Evolutionary conservation across 2,113 vertebrate species (phyloP), one percentile per base, ranked within the genome.

Genomic region (Stegastes partitus): DNA sequence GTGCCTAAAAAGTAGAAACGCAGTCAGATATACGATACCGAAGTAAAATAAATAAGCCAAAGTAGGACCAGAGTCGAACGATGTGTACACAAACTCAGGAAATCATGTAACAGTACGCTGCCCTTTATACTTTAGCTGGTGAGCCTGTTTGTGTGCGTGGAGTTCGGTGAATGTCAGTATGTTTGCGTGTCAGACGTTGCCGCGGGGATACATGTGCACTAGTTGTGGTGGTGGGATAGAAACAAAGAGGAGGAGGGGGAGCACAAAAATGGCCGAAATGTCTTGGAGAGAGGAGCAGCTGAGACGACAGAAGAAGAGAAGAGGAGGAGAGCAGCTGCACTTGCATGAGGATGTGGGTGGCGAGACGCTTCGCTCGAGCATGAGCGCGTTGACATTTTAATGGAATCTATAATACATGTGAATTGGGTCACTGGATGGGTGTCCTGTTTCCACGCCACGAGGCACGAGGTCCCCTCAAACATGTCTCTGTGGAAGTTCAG

Each of bases 361-460:
- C 54, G 83, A 81, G 83, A 79, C 9, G 26, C 73, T 74, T 88
- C 62, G 58, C 70, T 90, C 21, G 68, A 87, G 77, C 67, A 73
- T 68, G 68, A 74, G 73, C 25, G 28, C n/a, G 34, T 57, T 89
- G 89, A 88, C 87, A 90, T 87, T 90, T 88, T 86, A 89, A 86
- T 89, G 66, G 83, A 82, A 86, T 89, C 89, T 85, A 87, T 87
- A 90, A 88, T 77, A 87, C 77, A 85, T 76, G 77, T 23, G 66
- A 86, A 90, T 82, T 86, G 84, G 91, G 84, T 89, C 91, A 89
- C 53, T 78, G 78, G 65, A 87, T 68, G 74, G 69, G 82, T 77
- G 83, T 89, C 69, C 74, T 65, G 68, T 89, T 87, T 90, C 81
- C 69, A 76, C 3, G 45, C 79, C 77, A 71, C 47, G 7, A 58